Evolutionary conservation across 1,140 invertebrate genomes (phyloP).

Genomic region (Agrypnia vestita): DNA sequence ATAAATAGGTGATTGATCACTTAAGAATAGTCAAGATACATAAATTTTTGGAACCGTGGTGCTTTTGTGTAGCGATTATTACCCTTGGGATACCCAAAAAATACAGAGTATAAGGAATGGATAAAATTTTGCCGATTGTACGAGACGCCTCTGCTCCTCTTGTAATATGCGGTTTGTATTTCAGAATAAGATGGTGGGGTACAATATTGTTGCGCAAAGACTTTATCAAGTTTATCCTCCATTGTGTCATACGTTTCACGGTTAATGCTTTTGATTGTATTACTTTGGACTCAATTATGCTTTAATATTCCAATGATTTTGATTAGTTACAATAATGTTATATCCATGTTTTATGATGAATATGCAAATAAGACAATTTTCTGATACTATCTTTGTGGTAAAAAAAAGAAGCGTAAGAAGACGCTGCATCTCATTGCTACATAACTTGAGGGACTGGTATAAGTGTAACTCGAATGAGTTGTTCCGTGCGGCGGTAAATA

Average conservation of each 20-base stretch:
- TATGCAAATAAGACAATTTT: too few species aligned
- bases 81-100: background rate
- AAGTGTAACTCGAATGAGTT: too few species aligned
- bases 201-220: conserved; percentile 45
- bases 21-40: background rate
- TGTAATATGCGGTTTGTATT: conserved; percentile 42
- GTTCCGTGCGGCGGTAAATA: too few species aligned
- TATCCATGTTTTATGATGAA: too few species aligned
- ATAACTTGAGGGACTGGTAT: too few species aligned
- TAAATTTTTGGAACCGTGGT: background rate
- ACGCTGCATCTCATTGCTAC: too few species aligned
- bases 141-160: conserved; percentile 5
- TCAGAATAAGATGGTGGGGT: conserved; percentile 3
- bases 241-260: conserved; percentile 10
- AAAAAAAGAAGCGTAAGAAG: too few species aligned
- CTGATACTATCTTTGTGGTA: too few species aligned
- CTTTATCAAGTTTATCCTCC: conserved; percentile 18
- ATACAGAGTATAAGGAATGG: too few species aligned
- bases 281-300: background rate
- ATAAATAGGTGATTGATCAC: background rate
- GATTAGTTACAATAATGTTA: background rate
- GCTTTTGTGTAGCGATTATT: background rate
- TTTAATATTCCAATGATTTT: background rate
- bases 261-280: background rate
- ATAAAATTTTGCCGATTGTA: too few species aligned